Conservation (phyloP, 2,113 vertebrate species). For the Diadophis punctatus region DNA sequence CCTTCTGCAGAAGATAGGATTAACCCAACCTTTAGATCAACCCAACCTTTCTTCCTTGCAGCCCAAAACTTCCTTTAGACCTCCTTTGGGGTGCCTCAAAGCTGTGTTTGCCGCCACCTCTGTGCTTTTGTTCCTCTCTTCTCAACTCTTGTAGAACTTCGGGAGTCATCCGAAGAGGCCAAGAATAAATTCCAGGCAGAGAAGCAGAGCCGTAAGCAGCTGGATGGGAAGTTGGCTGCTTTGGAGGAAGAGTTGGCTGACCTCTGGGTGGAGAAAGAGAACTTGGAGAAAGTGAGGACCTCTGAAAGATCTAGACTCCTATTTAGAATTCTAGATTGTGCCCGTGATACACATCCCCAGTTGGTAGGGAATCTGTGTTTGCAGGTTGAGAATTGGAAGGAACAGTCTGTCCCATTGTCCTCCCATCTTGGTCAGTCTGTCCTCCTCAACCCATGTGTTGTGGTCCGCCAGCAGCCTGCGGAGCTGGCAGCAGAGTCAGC, state of each 20-base stretch:
- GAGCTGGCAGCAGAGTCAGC: no score
- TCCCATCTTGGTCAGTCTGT: background rate
- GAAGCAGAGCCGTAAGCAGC: constrained; percentile 84
- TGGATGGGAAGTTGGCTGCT: constrained; percentile 73
- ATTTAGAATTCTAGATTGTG: background rate
- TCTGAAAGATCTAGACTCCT: background rate
- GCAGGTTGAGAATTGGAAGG: background rate
- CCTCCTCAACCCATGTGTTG: no score
- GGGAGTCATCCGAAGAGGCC: constrained; percentile 72
- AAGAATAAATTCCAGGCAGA: constrained; percentile 77
- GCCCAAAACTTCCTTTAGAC: background rate
- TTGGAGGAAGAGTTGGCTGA: constrained; percentile 87
- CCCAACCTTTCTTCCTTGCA: background rate
- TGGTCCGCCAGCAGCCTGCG: no score
- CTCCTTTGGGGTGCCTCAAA: background rate
- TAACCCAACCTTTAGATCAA: background rate
- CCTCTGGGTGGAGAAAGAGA: constrained; percentile 80
- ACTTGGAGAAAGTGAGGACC: constrained; percentile 76
- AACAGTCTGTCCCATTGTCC: accelerated
- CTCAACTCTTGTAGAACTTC: constrained; percentile 73
- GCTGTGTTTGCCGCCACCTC: background rate
- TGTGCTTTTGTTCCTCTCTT: background rate
- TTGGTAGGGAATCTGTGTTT: background rate
- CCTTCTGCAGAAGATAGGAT: background rate
- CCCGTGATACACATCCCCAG: background rate